Conservation (phyloP, 2,113 vertebrate species). For the Pedetes capensis region DNA sequence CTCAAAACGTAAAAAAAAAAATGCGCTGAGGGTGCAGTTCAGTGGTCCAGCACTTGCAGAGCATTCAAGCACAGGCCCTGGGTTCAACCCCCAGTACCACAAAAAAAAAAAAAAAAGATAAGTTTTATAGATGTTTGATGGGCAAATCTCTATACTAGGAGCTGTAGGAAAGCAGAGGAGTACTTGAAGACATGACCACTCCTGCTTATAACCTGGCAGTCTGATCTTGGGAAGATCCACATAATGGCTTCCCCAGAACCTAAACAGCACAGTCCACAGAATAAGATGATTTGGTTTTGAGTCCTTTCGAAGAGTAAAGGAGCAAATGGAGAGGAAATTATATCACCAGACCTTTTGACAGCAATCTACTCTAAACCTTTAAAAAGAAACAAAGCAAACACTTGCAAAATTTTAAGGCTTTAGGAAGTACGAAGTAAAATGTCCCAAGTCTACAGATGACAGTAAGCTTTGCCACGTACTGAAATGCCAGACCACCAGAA, state of each 20-base stretch:
- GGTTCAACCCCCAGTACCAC: too few species aligned
- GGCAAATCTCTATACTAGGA: not conserved
- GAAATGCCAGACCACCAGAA: constrained; percentile 16
- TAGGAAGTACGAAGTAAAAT: not conserved
- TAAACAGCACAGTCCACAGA: not conserved
- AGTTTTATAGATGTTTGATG: not conserved
- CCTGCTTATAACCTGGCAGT: not conserved
- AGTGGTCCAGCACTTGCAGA: too few species aligned
- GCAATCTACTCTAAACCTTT: not conserved
- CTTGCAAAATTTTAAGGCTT: not conserved
- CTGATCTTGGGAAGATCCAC: not conserved
- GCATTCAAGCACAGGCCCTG: too few species aligned
- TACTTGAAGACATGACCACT: not conserved
- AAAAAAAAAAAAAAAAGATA: too few species aligned
- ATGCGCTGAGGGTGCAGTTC: too few species aligned
- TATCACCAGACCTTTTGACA: not conserved
- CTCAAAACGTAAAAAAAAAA: too few species aligned
- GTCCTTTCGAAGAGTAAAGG: not conserved
- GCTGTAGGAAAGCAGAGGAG: not conserved
- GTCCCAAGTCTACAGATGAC: not conserved
- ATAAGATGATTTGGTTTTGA: not conserved
- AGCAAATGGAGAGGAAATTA: not conserved
- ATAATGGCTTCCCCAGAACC: not conserved
- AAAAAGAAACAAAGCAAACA: not conserved
- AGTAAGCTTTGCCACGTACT: constrained; percentile 22